These are phyloP conservation scores for Epizoanthus scotinus DNA, from an alignment of 92 coral and sea anemone species.

Conservation along the genomic window DNA sequence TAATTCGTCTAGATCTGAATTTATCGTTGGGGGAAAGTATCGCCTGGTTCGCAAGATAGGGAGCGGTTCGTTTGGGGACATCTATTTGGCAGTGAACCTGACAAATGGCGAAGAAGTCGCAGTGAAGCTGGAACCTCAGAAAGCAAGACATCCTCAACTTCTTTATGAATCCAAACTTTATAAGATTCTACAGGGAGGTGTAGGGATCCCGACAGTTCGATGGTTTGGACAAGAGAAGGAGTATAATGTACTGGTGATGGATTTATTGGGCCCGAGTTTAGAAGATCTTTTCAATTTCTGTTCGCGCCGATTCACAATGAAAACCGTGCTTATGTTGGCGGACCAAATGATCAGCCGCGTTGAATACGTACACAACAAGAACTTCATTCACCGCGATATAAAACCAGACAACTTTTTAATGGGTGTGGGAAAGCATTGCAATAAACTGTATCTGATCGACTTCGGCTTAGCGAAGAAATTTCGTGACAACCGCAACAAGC, in stretches of 20 bases:
- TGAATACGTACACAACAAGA: constrained; percentile 99
- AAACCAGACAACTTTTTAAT: constrained; percentile 98
- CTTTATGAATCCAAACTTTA: constrained; percentile 97
- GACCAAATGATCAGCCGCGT: constrained; percentile 99
- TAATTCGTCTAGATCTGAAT: constrained; percentile 77
- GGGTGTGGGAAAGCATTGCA: constrained; percentile 99
- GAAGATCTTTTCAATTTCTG: constrained; percentile 99
- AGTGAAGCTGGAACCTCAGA: constrained; percentile 92
- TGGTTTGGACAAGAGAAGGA: constrained; percentile 99
- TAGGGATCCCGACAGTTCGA: constrained; percentile 92
- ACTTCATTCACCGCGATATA: constrained; percentile 98
- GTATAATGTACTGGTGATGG: constrained; percentile 97
- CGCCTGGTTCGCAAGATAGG: constrained; percentile 97
- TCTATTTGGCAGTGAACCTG: constrained; percentile 86
- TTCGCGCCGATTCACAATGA: constrained; percentile 99
- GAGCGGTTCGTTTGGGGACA: constrained; percentile 99
- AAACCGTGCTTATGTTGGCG: constrained; percentile 98
- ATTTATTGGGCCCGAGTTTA: constrained; percentile 96
- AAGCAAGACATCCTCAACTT: constrained; percentile 99
- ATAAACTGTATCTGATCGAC: constrained; percentile 96
- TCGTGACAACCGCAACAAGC: constrained; percentile 91
- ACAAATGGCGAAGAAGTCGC: constrained; percentile 97
- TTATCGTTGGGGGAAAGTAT: constrained; percentile 90
- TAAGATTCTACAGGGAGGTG: constrained; percentile 96
- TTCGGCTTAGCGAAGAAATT: constrained; percentile 98